These are phyloP conservation scores for Drosophila hamatofila DNA, from an alignment of 2,888 invertebrate species.

Conservation along the genomic window DNA sequence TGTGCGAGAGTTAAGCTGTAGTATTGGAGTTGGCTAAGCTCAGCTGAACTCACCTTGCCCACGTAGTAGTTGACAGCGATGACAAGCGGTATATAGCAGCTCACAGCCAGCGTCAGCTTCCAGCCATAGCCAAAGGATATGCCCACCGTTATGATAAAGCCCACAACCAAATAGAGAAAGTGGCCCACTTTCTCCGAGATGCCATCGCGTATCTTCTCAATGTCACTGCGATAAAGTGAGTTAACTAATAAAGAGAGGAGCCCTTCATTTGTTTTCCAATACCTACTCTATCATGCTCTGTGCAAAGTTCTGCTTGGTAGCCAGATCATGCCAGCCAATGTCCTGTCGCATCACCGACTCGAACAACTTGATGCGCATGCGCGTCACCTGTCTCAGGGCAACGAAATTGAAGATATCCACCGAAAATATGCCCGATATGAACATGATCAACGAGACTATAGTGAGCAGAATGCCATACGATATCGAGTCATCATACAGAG, in stretches of 20 bases:
- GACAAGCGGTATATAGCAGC: conserved; percentile 92
- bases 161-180: conserved; percentile 87
- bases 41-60: conserved; percentile 87
- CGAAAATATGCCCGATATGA: conserved; percentile 88
- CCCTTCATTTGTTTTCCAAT: neutral
- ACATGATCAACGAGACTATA: conserved; percentile 87
- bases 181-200: conserved; percentile 94
- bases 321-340: conserved; percentile 90
- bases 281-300: conserved; percentile 91
- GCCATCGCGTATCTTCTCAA: conserved; percentile 93
- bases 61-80: conserved; percentile 91
- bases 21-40: neutral
- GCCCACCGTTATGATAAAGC: conserved; percentile 87
- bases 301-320: conserved; percentile 90
- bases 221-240: conserved; percentile 86
- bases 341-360: conserved; percentile 89
- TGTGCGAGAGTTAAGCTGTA: conserved; percentile 79
- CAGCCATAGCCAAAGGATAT: conserved; percentile 93
- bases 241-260: too few species aligned
- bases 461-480: conserved; percentile 89
- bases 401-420: conserved; percentile 89
- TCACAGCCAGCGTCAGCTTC: conserved; percentile 93
- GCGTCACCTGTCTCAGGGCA: conserved; percentile 88
- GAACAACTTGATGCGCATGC: conserved; percentile 88
- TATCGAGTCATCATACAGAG: conserved; percentile 88